Base-by-base conservation (phyloP, 2,797 vertebrate genomes). In the Lycodopsis pacificus region DNA sequence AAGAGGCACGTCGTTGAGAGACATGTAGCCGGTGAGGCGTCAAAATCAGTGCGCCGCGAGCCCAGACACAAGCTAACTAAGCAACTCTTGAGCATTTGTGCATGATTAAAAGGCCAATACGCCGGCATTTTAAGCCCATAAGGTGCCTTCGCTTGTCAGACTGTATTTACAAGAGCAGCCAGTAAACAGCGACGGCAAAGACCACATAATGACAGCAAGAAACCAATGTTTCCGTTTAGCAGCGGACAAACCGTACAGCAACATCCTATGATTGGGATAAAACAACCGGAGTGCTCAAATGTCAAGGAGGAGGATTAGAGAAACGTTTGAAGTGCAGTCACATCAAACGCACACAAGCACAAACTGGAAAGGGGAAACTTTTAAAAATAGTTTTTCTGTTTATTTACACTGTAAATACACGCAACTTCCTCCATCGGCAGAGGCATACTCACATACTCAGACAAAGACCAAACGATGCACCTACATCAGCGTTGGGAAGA, bases 331-430 rank as follows among this genome's bases (percentile, higher is more conserved):
- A 71, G 78, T 69, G 4, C 57, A 64, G 64, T 84, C 73, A 86
- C 87, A 89, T 88, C 86, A 91, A 90, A 89, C 78, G 54, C 22
- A 80, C 53, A 73, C 44, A 22, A 77, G 65, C 72, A 67, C 76
- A 71, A 83, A 78, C 71, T 68, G 40, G 76, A 64, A 78, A 76
- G 36, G 27, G 40, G 58, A 86, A 78, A 81, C 51, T 73, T 79
- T 66, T 25, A 27, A 32, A 49, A 79, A 76, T 56, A 71, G 40
- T 73, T 77, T 73, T 20, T 80, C 22, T 81, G 77, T 91, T 89
- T 92, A 83, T 85, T 86, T 81, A 81, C 65, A 82, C 61, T 71
- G 48, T 65, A 51, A 77, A 71, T 65, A 86, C 64, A 86, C 20
- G 69, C 3, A 71, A 69, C 70, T 66, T 81, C 74, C 79, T 86